Conservation (phyloP, 1,140 invertebrate species). For the Agrypnia vestita region DNA sequence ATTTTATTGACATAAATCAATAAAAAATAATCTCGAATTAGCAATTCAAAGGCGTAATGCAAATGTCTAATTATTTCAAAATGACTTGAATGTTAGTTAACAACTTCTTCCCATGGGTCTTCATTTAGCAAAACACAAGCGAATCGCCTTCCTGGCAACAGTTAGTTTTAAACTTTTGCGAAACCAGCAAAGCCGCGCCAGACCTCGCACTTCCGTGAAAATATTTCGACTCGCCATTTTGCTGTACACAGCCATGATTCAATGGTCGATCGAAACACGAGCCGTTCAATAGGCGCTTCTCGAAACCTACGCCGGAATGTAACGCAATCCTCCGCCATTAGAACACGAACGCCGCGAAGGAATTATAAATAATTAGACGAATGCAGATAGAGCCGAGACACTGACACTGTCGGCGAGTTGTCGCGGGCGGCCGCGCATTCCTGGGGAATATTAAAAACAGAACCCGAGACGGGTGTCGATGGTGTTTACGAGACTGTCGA, state of each 20-base stretch:
- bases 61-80: too few species aligned
- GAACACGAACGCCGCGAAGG: not conserved
- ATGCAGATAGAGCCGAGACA: not conserved
- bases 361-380: slow-evolving; percentile 41
- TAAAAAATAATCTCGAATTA: too few species aligned
- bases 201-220: too few species aligned
- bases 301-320: not conserved
- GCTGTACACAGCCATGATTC: not conserved
- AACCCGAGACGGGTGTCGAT: slow-evolving; percentile 17
- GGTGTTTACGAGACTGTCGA: not conserved
- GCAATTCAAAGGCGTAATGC: too few species aligned
- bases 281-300: not conserved
- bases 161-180: too few species aligned
- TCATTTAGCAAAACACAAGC: too few species aligned
- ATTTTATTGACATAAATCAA: too few species aligned
- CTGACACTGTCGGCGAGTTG: not conserved
- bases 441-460: slow-evolving; percentile 16
- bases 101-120: too few species aligned
- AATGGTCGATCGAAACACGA: not conserved
- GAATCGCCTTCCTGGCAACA: too few species aligned
- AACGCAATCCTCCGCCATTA: slow-evolving; percentile 18
- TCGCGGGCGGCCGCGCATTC: slow-evolving; percentile 17
- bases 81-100: too few species aligned
- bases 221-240: too few species aligned
- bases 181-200: too few species aligned